phyloP scores from a whole-genome alignment of 2,797 vertebrate species.

The Mormyrus proboscirostris region DNA sequence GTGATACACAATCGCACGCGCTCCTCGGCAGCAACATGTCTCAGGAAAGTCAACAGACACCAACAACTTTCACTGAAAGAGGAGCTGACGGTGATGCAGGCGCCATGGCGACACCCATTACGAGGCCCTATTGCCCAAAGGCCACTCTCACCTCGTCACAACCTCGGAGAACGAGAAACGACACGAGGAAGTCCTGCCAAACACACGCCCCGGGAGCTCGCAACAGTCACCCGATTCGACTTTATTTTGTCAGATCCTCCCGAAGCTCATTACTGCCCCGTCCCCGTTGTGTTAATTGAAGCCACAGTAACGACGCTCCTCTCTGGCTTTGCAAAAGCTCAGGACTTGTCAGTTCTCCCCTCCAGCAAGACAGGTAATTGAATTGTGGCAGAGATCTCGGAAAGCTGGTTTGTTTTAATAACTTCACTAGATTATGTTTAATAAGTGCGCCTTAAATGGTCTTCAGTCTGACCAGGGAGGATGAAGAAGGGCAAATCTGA shows the following conservation, averaged over 20 bases:
- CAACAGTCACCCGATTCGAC: constrained; percentile 49
- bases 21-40: neutral
- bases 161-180: neutral
- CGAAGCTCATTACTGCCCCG: constrained; percentile 56
- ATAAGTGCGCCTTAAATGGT: constrained; percentile 67
- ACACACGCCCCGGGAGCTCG: constrained; percentile 44
- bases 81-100: neutral
- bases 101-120: neutral
- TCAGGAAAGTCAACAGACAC: neutral
- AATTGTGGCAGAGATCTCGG: constrained; percentile 67
- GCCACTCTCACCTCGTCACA: neutral
- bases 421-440: constrained; percentile 73
- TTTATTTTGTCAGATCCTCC: constrained; percentile 52
- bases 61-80: neutral
- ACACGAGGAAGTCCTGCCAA: constrained; percentile 2
- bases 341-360: constrained; percentile 46
- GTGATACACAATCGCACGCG: neutral
- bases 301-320: constrained; percentile 58
- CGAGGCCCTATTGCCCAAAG: neutral
- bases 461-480: constrained; percentile 56
- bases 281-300: constrained; percentile 69
- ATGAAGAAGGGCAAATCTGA: constrained; percentile 64
- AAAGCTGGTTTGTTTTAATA: constrained; percentile 73
- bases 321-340: constrained; percentile 52
- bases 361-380: constrained; percentile 72